Percentiles rank a stretch among this genome's conserved stretches.
phyloP scores from a whole-genome alignment of 1,140 invertebrate species.

The Thaumetopoea pityocampa region DNA sequence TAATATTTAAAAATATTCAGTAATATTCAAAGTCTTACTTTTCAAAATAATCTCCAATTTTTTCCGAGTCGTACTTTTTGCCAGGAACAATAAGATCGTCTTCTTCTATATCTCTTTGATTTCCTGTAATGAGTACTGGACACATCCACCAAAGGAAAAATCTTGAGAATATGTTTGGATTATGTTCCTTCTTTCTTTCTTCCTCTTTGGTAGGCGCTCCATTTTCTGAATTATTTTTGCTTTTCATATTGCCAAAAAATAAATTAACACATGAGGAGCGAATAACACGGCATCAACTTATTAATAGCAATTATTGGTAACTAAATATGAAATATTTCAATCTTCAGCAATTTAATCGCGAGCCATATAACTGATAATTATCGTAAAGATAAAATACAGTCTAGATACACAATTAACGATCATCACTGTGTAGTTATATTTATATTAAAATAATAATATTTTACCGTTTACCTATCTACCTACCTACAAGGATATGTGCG shows the following conservation, averaged over 20 bases:
- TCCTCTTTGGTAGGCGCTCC: background rate
- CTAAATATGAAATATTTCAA: constrained; percentile 5
- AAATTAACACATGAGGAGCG: background rate
- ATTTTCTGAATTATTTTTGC: constrained; percentile 2
- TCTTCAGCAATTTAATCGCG: constrained; percentile 7
- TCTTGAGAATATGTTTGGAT: constrained; percentile 42
- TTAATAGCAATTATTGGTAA: background rate
- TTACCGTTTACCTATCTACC: too few relatives aligned
- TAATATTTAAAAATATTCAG: constrained; percentile 1
- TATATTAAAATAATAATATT: too few relatives aligned
- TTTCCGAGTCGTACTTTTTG: constrained; percentile 45
- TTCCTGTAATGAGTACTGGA: constrained; percentile 41
- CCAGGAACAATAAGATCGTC: constrained; percentile 42
- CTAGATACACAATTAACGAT: background rate
- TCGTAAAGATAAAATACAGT: constrained; percentile 4
- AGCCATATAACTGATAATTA: constrained; percentile 11
- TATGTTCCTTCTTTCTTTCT: constrained; percentile 28
- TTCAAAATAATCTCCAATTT: constrained; percentile 47
- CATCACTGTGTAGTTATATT: too few relatives aligned
- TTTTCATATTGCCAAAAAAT: background rate
- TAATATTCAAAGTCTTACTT: constrained; percentile 27
- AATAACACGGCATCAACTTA: background rate
- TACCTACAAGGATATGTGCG: too few relatives aligned
- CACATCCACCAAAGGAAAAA: constrained; percentile 52
- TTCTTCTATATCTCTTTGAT: constrained; percentile 48